Percentiles rank a stretch among this genome's conserved stretches.
Conservation (phyloP, 2,888 invertebrate species). For the Luffia ferchaultella region DNA sequence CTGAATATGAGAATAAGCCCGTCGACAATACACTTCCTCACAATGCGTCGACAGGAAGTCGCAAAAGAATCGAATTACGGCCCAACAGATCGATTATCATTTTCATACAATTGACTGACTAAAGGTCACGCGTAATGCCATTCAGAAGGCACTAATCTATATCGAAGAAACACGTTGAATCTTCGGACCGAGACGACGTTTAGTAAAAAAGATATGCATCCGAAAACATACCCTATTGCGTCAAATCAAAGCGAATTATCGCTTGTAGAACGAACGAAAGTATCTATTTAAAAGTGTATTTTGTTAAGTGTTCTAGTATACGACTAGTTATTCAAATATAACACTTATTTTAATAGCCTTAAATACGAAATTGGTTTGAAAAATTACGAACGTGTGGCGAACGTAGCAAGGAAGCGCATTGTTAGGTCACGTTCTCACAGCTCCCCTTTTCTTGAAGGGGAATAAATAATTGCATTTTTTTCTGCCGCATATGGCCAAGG, state of each 20-base stretch:
- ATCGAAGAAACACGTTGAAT: conserved; percentile 34
- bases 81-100: conserved; percentile 52
- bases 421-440: conserved; percentile 67
- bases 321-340: conserved; percentile 33
- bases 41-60: conserved; percentile 24
- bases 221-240: conserved; percentile 17
- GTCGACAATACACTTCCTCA: conserved; percentile 17
- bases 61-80: conserved; percentile 35
- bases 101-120: conserved; percentile 55
- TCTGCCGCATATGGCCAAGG: conserved; percentile 66
- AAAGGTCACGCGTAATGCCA: conserved; percentile 62
- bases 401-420: conserved; percentile 65
- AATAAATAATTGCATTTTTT: conserved; percentile 67
- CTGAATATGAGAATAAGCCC: no score
- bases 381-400: conserved; percentile 15
- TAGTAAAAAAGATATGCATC: conserved; percentile 14
- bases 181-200: conserved; percentile 15
- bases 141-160: conserved; percentile 41
- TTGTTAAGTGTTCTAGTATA: conserved; percentile 33
- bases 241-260: conserved; percentile 16
- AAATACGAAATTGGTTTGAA: not conserved
- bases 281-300: conserved; percentile 38
- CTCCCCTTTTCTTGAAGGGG: conserved; percentile 65
- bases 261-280: conserved; percentile 18
- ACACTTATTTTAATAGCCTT: not conserved